phyloP scores from a whole-genome alignment of 2,797 vertebrate genomes.

The Gambusia yucatana region DNA sequence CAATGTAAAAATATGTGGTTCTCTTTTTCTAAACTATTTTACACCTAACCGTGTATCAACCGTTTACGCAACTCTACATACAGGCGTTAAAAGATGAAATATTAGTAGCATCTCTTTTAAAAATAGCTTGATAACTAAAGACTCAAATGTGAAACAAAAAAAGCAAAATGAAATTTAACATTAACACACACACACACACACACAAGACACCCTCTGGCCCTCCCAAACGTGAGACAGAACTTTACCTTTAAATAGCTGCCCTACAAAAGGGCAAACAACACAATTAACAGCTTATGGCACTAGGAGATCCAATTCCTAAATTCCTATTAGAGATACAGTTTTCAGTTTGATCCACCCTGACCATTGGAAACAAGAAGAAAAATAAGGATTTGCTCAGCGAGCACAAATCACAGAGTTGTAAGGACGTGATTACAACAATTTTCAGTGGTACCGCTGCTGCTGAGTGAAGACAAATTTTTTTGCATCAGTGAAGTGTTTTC shows the following conservation, averaged over 20 bases:
- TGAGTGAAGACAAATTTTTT: neutral
- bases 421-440: neutral
- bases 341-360: neutral
- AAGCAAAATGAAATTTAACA: conserved; percentile 17
- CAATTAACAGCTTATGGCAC: neutral
- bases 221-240: conserved; percentile 30
- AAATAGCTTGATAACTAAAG: conserved; percentile 64
- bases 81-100: conserved; percentile 64
- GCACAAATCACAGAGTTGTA: neutral
- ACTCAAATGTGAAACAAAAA: conserved; percentile 56
- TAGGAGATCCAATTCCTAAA: neutral
- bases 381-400: neutral
- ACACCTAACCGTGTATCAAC: conserved; percentile 58
- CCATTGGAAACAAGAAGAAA: neutral
- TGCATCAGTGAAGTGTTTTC: neutral
- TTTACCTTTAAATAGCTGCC: conserved; percentile 42
- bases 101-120: conserved; percentile 73
- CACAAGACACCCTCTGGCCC: conserved; percentile 33
- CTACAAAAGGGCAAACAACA: conserved; percentile 26
- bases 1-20: conserved; percentile 80
- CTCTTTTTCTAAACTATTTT: conserved; percentile 75
- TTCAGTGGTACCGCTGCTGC: neutral
- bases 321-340: neutral
- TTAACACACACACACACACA: conserved; percentile 2
- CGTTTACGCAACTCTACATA: conserved; percentile 60